These are phyloP conservation scores for Emesis russula DNA, from an alignment of 2,888 invertebrate species.

Conservation along the genomic window DNA sequence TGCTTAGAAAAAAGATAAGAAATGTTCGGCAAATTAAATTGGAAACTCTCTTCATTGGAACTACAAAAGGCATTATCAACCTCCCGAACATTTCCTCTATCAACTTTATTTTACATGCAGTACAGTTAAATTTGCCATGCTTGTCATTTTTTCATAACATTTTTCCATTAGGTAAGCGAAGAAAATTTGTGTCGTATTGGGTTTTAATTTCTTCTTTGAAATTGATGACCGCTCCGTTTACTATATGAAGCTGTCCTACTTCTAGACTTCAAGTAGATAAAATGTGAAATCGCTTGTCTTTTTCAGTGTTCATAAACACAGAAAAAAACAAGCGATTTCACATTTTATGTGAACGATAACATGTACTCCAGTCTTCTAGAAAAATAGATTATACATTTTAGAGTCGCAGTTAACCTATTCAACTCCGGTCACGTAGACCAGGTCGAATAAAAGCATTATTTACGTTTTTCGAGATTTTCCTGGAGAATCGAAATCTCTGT, in stretches of 20 bases:
- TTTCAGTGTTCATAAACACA: too few species aligned
- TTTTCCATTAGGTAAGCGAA: constrained; percentile 88
- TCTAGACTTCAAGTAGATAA: background rate
- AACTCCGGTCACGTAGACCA: too few species aligned
- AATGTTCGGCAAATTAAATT: constrained; percentile 95
- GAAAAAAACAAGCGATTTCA: too few species aligned
- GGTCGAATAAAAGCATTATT: too few species aligned
- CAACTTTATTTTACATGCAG: background rate
- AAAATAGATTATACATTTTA: too few species aligned
- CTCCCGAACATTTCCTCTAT: constrained; percentile 48
- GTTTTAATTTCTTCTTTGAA: constrained; percentile 95
- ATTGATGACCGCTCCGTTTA: constrained; percentile 94
- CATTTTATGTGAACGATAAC: too few species aligned
- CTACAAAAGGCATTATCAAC: constrained; percentile 83
- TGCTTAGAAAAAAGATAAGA: constrained; percentile 93
- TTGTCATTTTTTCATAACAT: constrained; percentile 4
- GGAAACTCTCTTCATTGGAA: constrained; percentile 91
- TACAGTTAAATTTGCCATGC: constrained; percentile 83
- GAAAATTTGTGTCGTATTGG: constrained; percentile 95
- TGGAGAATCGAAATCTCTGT: too few species aligned
- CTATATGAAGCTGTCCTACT: constrained; percentile 34
- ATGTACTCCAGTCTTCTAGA: too few species aligned
- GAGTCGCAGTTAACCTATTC: too few species aligned
- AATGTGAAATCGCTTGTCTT: background rate
- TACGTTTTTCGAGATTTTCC: too few species aligned